Evolutionary conservation across 2,113 vertebrate species (phyloP).

Genomic region (Urocitellus parryii): DNA sequence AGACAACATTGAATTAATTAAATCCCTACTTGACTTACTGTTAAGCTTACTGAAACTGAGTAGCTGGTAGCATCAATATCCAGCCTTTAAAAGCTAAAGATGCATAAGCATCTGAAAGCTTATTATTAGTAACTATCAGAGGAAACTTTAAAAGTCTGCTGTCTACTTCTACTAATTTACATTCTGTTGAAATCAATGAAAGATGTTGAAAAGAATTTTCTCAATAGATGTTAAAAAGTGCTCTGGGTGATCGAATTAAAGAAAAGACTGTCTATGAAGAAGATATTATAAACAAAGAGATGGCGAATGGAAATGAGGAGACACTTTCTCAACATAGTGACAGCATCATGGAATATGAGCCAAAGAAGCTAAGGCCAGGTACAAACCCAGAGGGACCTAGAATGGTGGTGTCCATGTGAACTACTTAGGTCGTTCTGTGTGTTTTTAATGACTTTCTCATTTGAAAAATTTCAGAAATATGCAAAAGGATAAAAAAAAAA

Average conservation of each 20-base stretch:
- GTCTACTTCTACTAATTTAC: background rate
- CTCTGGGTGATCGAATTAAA: constrained; percentile 84
- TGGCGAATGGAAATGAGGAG: constrained; percentile 87
- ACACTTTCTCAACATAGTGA: constrained; percentile 92
- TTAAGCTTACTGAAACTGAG: constrained; percentile 24
- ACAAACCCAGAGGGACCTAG: background rate
- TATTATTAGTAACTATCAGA: background rate
- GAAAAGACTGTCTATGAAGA: constrained; percentile 78
- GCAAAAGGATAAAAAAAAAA: background rate
- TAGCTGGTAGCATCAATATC: background rate
- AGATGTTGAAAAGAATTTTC: constrained; percentile 62
- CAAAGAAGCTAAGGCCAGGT: constrained; percentile 87
- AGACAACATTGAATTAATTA: constrained; percentile 8
- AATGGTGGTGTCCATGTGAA: background rate
- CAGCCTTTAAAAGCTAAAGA: constrained; percentile 6
- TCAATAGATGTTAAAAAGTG: constrained; percentile 93
- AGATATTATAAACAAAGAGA: constrained; percentile 33
- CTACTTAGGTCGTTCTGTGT: background rate
- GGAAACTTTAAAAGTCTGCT: background rate
- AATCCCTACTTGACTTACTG: background rate
- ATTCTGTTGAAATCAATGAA: constrained; percentile 45
- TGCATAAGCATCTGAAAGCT: background rate
- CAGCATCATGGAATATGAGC: constrained; percentile 88
- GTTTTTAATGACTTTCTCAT: background rate
- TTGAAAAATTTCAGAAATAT: constrained; percentile 47